A percentile compares a stretch with the other conserved stretches of the same genome.
phyloP scores from a whole-genome alignment of 2,797 vertebrate genomes.

The Masticophis lateralis region DNA sequence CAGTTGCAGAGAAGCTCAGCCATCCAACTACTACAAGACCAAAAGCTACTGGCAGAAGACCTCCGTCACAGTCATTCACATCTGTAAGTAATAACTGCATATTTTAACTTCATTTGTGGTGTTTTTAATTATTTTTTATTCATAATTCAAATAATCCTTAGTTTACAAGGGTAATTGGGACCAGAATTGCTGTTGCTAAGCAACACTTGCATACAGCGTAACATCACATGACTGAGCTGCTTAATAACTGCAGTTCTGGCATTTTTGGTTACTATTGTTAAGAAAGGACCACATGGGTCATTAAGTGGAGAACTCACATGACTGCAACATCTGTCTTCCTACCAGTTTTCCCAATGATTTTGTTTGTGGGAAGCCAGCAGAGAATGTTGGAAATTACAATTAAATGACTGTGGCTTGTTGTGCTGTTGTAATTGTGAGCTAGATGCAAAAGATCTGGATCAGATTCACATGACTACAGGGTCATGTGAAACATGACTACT shows the following conservation, averaged over 20 bases:
- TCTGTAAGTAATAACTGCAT: conserved; percentile 77
- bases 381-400: neutral
- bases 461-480: neutral
- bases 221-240: neutral
- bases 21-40: conserved; percentile 93
- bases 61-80: conserved; percentile 91
- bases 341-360: neutral
- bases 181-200: neutral
- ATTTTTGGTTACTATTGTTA: neutral
- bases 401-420: neutral
- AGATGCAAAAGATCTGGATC: neutral
- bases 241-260: neutral
- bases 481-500: too few relatives aligned
- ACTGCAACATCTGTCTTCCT: neutral
- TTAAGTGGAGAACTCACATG: neutral
- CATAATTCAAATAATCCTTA: neutral
- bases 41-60: conserved; percentile 90
- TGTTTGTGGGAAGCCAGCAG: neutral
- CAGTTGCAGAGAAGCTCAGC: conserved; percentile 89
- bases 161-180: neutral
- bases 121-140: neutral
- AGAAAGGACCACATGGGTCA: neutral
- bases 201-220: neutral
- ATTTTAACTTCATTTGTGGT: neutral
- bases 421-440: neutral